phyloP scores from a whole-genome alignment of 2,797 vertebrate genomes.

The Lagodon rhomboides region DNA sequence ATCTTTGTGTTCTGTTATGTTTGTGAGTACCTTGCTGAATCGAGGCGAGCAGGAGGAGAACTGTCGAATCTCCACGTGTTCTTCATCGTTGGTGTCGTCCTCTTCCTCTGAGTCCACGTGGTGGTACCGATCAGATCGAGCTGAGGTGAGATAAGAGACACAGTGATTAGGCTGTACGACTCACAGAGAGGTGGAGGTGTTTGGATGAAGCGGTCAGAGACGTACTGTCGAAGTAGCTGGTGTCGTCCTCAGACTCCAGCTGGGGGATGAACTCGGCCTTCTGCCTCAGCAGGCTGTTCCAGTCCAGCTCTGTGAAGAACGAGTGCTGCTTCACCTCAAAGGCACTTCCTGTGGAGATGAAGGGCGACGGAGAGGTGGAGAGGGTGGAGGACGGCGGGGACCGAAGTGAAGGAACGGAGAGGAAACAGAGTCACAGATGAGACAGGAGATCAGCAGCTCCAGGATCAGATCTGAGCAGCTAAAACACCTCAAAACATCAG shows the following conservation, averaged over 20 bases:
- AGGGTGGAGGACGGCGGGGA: background rate
- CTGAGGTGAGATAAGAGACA: slow-evolving; percentile 71
- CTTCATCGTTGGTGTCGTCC: slow-evolving; percentile 97
- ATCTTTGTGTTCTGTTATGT: background rate
- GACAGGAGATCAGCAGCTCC: background rate
- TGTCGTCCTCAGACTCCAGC: slow-evolving; percentile 97
- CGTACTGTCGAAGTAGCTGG: slow-evolving; percentile 98
- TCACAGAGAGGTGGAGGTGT: background rate
- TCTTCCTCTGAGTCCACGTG: slow-evolving; percentile 97
- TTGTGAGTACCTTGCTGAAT: slow-evolving; percentile 92
- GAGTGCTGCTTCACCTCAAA: slow-evolving; percentile 96
- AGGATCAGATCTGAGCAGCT: background rate
- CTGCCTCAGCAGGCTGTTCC: slow-evolving; percentile 96
- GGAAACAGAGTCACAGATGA: background rate
- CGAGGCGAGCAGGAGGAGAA: slow-evolving; percentile 98
- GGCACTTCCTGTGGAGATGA: slow-evolving; percentile 87
- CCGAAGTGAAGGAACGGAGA: background rate
- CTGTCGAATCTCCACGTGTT: slow-evolving; percentile 94
- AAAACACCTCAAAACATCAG: background rate
- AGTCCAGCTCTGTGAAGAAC: slow-evolving; percentile 96
- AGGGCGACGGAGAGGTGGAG: background rate
- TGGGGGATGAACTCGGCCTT: slow-evolving; percentile 99
- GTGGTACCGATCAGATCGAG: slow-evolving; percentile 94
- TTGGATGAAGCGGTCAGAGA: background rate
- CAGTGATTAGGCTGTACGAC: background rate